Percentiles rank a stretch among this genome's conserved stretches.
Conservation (phyloP, 2,888 invertebrate genomes). For the Noctua janthina region DNA sequence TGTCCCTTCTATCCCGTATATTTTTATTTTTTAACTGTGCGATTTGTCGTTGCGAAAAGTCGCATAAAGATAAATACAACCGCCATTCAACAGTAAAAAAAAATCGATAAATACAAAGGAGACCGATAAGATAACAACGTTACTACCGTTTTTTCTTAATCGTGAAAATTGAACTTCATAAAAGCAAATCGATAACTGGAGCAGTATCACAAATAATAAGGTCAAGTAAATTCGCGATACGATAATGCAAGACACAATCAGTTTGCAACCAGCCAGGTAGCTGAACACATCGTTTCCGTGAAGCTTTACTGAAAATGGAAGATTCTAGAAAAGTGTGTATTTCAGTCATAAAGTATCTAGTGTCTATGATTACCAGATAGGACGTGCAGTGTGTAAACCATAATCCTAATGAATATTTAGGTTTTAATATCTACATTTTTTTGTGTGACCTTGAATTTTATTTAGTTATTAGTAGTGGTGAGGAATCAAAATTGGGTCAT, state of each 20-base stretch:
- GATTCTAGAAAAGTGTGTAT: conserved; percentile 45
- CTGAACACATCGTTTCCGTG: conserved; percentile 26
- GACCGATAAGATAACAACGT: conserved; percentile 15
- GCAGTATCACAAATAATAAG: conserved; percentile 46
- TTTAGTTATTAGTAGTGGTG: background rate
- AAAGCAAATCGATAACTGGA: conserved; percentile 16
- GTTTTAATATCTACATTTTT: background rate
- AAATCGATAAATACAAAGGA: background rate
- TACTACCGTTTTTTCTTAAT: background rate
- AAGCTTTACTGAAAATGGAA: conserved; percentile 32
- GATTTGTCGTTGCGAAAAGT: background rate
- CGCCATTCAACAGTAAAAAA: background rate
- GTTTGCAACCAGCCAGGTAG: conserved; percentile 26
- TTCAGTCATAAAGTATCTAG: background rate
- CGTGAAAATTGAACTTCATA: conserved; percentile 6
- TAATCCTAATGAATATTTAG: background rate
- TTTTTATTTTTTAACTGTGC: too few species aligned
- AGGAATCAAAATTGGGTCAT: background rate
- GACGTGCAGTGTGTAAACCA: background rate
- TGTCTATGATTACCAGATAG: background rate
- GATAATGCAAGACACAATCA: conserved; percentile 53
- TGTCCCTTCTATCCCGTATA: too few species aligned
- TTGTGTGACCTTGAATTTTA: background rate
- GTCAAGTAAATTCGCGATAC: conserved; percentile 40
- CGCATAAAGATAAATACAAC: background rate